phyloP scores from a whole-genome alignment of 2,797 vertebrate species.

The Cottoperca gobio region DNA sequence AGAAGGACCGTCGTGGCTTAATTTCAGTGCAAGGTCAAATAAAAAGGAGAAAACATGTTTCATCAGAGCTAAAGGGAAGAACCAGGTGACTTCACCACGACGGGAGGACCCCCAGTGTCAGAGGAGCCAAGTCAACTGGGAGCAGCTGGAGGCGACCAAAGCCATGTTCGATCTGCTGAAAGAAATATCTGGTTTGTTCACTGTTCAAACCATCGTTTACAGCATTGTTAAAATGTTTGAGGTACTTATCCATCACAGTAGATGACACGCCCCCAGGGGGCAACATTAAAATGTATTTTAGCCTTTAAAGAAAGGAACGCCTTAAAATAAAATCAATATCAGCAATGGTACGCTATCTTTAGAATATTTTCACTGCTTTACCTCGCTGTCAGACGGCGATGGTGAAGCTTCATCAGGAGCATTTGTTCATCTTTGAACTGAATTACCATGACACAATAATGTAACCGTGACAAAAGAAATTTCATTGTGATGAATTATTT shows the following conservation, averaged over 20 bases:
- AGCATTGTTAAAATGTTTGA: background rate
- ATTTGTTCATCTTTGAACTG: too few species aligned
- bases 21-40: constrained; percentile 28
- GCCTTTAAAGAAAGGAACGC: too few species aligned
- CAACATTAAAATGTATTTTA: too few species aligned
- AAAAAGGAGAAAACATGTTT: constrained; percentile 72
- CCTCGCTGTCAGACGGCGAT: too few species aligned
- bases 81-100: constrained; percentile 53
- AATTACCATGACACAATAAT: background rate
- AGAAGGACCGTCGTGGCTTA: constrained; percentile 21
- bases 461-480: background rate
- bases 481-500: constrained; percentile 11
- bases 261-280: too few species aligned
- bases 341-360: too few species aligned
- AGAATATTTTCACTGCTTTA: too few species aligned
- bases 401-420: background rate
- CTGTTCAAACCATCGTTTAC: background rate
- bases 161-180: constrained; percentile 86
- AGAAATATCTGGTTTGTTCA: constrained; percentile 85
- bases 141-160: constrained; percentile 81
- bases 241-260: too few species aligned
- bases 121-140: constrained; percentile 70
- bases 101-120: constrained; percentile 60
- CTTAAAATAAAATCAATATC: too few species aligned
- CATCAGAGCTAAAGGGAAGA: constrained; percentile 68